Conservation (phyloP, 64 coral and sea anemone species). For the Platygyra sinensis region DNA sequence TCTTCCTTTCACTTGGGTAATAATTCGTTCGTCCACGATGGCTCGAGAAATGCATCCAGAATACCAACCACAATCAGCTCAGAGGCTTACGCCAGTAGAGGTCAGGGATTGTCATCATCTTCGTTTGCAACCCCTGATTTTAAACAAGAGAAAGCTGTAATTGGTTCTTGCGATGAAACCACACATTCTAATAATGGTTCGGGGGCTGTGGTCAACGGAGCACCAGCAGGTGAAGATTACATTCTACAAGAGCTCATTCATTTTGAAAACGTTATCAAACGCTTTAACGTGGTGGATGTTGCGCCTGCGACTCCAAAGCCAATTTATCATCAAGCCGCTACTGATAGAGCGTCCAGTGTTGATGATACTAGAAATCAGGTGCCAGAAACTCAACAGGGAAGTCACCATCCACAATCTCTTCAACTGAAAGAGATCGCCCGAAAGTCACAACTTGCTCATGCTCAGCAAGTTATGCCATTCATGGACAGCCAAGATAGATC, state of each 20-base stretch:
- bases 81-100: slow-evolving; percentile 32
- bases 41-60: background rate
- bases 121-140: slow-evolving; percentile 67
- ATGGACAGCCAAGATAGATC: slow-evolving; percentile 10
- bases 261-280: slow-evolving; percentile 44
- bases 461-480: slow-evolving; percentile 14
- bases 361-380: slow-evolving; percentile 14
- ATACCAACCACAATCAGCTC: background rate
- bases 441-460: slow-evolving; percentile 39
- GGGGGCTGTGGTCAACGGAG: slow-evolving; percentile 15
- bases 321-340: background rate
- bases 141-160: slow-evolving; percentile 77
- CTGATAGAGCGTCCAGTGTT: background rate
- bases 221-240: slow-evolving; percentile 9
- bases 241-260: slow-evolving; percentile 27
- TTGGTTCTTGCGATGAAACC: slow-evolving; percentile 75
- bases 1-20: background rate
- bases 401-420: slow-evolving; percentile 33
- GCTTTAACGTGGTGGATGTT: slow-evolving; percentile 28
- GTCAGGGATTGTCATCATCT: slow-evolving; percentile 49
- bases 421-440: slow-evolving; percentile 43
- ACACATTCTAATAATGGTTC: slow-evolving; percentile 7
- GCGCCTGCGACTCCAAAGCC: background rate
- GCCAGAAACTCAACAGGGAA: background rate
- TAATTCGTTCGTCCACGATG: slow-evolving; percentile 13